Percentiles rank a stretch among this genome's conserved stretches.
Conservation (phyloP, 2,113 vertebrate species). For the Vireo altiloquus region DNA sequence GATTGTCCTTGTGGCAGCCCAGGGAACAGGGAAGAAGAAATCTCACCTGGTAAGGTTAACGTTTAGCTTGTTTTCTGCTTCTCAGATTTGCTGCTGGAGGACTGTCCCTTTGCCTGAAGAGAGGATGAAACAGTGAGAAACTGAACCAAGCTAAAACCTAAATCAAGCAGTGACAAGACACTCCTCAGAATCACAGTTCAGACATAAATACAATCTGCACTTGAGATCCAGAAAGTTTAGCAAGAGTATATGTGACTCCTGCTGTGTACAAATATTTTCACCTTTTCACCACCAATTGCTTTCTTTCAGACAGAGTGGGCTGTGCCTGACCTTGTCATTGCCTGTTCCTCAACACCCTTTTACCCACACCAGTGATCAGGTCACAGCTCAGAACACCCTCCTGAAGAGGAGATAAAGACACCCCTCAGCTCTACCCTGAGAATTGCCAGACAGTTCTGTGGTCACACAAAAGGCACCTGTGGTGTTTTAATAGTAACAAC, state of each 20-base stretch:
- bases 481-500: neutral
- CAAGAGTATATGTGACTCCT: neutral
- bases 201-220: neutral
- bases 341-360: neutral
- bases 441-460: neutral
- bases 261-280: neutral
- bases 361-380: neutral
- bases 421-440: fast-evolving
- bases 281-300: neutral
- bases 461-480: neutral
- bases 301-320: neutral
- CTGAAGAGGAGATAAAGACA: neutral
- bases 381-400: neutral
- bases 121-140: neutral
- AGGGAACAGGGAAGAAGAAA: neutral
- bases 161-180: neutral
- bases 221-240: neutral
- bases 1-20: neutral
- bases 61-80: constrained; percentile 71
- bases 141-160: neutral
- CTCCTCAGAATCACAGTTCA: neutral
- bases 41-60: constrained; percentile 50
- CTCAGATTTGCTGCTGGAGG: constrained; percentile 67
- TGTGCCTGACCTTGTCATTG: neutral
- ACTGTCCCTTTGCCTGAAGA: constrained; percentile 61